Conservation (phyloP, 2,797 vertebrate species). For the Sebastes goodei region DNA sequence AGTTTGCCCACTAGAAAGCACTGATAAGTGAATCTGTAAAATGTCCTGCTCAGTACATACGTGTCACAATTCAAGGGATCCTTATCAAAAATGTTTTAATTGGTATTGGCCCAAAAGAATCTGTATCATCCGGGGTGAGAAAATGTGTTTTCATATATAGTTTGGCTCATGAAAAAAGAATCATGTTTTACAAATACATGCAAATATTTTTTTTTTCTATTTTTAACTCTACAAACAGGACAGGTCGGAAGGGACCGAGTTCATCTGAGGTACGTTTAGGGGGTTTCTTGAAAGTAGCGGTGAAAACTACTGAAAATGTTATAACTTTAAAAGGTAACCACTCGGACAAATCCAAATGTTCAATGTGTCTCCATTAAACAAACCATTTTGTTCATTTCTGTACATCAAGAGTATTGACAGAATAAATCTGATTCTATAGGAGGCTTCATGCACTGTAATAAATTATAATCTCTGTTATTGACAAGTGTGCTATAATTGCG, state of each 20-base stretch:
- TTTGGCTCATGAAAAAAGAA: background rate
- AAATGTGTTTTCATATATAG: background rate
- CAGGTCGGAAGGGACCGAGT: background rate
- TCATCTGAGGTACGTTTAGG: background rate
- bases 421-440: slow-evolving; percentile 16
- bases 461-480: slow-evolving; percentile 36
- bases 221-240: background rate
- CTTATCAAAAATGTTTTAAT: background rate
- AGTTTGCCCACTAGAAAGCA: background rate
- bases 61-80: background rate
- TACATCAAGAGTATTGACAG: background rate
- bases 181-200: background rate
- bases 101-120: too few species aligned
- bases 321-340: background rate
- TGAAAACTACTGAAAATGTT: background rate
- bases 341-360: background rate
- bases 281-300: background rate
- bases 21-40: background rate
- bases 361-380: slow-evolving; percentile 2
- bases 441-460: slow-evolving; percentile 25
- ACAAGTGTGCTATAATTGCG: slow-evolving; percentile 45
- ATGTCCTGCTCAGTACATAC: background rate
- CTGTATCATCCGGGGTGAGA: background rate
- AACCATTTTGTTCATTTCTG: background rate
- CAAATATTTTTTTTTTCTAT: background rate